phyloP scores from a whole-genome alignment of 1,140 invertebrate species.

The Callitettix versicolor region DNA sequence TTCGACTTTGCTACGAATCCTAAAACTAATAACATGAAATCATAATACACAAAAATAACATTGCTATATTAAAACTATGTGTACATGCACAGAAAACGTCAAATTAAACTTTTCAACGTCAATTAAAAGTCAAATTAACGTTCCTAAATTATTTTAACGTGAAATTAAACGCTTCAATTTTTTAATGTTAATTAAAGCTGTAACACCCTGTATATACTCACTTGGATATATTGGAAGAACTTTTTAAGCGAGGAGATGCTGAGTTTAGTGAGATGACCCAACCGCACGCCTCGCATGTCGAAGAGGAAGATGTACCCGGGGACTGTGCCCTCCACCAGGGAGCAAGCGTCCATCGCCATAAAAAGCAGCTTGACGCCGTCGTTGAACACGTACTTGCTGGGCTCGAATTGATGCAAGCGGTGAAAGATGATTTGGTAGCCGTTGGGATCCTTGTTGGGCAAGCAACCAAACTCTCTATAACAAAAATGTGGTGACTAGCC shows the following conservation, averaged over 20 bases:
- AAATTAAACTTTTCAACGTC: too few relatives aligned
- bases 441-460: conserved; percentile 36
- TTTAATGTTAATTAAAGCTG: too few relatives aligned
- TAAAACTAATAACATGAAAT: too few relatives aligned
- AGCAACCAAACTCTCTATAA: conserved; percentile 20
- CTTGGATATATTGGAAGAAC: conserved; percentile 54
- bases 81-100: too few relatives aligned
- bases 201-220: too few relatives aligned
- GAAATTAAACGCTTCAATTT: too few relatives aligned
- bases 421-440: conserved; percentile 50
- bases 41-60: too few relatives aligned
- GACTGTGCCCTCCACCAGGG: conserved; percentile 22
- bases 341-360: conserved; percentile 24
- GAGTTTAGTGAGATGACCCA: conserved; percentile 49
- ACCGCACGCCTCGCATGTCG: conserved; percentile 49
- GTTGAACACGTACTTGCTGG: conserved; percentile 51
- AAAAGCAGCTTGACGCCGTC: conserved; percentile 46
- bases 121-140: too few relatives aligned
- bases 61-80: too few relatives aligned
- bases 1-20: too few relatives aligned
- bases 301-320: conserved; percentile 46
- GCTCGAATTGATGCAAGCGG: conserved; percentile 44
- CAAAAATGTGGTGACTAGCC: not conserved
- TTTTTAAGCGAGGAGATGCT: conserved; percentile 44
- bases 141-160: too few relatives aligned